Base-by-base conservation (phyloP, 1,140 invertebrate species). In the Prorops nasuta region DNA sequence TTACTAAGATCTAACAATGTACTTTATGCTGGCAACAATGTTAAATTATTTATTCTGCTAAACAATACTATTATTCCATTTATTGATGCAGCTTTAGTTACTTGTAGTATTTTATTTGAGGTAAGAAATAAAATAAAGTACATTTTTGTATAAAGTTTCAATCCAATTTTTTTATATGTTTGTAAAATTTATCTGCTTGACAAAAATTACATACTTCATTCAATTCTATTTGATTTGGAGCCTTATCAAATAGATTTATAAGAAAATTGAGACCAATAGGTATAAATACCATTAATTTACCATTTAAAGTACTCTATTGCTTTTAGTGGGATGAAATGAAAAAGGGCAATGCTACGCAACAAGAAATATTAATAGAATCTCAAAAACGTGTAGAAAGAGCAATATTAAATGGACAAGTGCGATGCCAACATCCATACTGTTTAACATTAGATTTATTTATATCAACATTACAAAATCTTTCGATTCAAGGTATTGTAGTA, bases 11-110 rank as follows among this genome's bases (percentile, higher is more conserved):
- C 56, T 8, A 54, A 60, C 16, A 45, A 67, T 32, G 17, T 37
- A 18, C 50, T 79, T 51, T 42, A 48, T 48, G 54, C 74, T 21
- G 74, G 69, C 40, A 59, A 66, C 20, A 78, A 81, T 58, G 54
- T 52, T 8, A 71, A 77, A 62, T 49, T 81, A 8, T 63, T 72
- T 46, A 63, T 69, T 10, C 53, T 83, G 22, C 66, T 84, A 6
- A 63, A 67, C 22, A 79, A 80, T 64, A 56, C 79, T 35, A 49
- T 81, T 21, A 57, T 76, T 49, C 81, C 81, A 16, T 84, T 80
- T 59, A 43, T 81, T 19, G 74, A 69, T 22, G 71, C 75, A 35
- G 67, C 79, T 49, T 69, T 72, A 43, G 52, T 72, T 34, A 69
- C 77, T 1, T 74, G 73, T 47, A 55, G 51, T 6, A 51, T 71